These are phyloP conservation scores for Bombus affinis DNA, from an alignment of 1,140 invertebrate species.

Conservation along the genomic window DNA sequence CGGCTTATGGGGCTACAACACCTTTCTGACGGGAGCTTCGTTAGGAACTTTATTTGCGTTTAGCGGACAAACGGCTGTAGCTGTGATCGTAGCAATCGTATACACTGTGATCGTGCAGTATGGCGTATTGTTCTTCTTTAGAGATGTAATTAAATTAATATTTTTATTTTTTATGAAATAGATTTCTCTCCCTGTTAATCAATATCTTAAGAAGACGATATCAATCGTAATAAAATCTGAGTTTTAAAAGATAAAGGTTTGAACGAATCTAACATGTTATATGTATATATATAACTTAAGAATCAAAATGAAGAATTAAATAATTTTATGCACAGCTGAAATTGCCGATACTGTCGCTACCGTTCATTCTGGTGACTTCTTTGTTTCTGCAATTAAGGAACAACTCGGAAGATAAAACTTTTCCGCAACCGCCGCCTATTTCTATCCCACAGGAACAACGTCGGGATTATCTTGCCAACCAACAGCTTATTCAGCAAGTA, in stretches of 20 bases:
- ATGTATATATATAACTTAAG: not conserved
- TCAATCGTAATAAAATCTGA: too few species aligned
- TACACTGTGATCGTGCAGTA: slow-evolving; percentile 78
- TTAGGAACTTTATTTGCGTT: slow-evolving; percentile 78
- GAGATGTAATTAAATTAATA: slow-evolving; percentile 57
- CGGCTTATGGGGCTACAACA: slow-evolving; percentile 81
- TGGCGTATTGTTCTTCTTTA: slow-evolving; percentile 62
- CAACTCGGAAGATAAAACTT: slow-evolving; percentile 60
- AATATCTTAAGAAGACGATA: too few species aligned
- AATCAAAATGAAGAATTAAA: not conserved
- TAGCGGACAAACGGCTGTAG: slow-evolving; percentile 75
- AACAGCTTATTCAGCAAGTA: slow-evolving; percentile 31
- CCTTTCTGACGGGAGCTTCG: slow-evolving; percentile 75
- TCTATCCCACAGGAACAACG: slow-evolving; percentile 79
- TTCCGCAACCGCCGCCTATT: slow-evolving; percentile 61
- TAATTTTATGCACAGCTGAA: slow-evolving; percentile 66
- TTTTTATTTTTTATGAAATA: not conserved
- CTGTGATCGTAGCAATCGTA: slow-evolving; percentile 74
- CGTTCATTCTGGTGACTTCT: slow-evolving; percentile 77
- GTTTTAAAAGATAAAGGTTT: not conserved
- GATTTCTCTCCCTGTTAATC: too few species aligned
- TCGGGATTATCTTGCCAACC: slow-evolving; percentile 57
- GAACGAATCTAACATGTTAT: not conserved
- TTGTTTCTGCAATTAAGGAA: slow-evolving; percentile 77
- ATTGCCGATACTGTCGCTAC: slow-evolving; percentile 77